Evolutionary conservation across 1,140 invertebrate genomes (phyloP).

Genomic region (Littorina saxatilis): DNA sequence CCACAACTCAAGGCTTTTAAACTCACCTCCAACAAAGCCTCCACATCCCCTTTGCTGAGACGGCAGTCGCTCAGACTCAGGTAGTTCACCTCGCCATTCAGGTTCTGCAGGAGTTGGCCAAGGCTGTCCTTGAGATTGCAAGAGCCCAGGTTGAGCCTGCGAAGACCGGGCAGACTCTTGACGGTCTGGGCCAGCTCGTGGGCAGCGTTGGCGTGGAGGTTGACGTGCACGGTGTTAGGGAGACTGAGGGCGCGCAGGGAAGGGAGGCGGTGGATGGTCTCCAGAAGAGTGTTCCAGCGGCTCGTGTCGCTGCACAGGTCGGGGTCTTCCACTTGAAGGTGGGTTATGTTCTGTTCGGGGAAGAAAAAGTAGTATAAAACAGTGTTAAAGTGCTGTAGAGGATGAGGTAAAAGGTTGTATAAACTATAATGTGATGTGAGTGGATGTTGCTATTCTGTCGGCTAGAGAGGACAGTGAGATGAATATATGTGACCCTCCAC

Average conservation of each 20-base stretch:
- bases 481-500: too few species aligned
- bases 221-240: conserved; percentile 62
- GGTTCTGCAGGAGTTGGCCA: conserved; percentile 43
- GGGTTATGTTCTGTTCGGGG: conserved; percentile 63
- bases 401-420: not conserved
- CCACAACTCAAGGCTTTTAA: too few species aligned
- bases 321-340: conserved; percentile 63
- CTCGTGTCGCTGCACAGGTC: conserved; percentile 52
- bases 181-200: conserved; percentile 51
- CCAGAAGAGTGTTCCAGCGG: conserved; percentile 51
- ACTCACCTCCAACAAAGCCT: conserved; percentile 47
- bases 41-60: conserved; percentile 56
- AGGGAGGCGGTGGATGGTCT: conserved; percentile 54
- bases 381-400: not conserved
- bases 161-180: conserved; percentile 47
- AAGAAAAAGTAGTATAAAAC: not conserved
- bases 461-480: too few species aligned
- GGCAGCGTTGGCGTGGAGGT: conserved; percentile 43
- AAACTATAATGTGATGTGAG: too few species aligned
- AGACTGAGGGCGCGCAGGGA: conserved; percentile 62
- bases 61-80: conserved; percentile 68
- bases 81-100: conserved; percentile 50
- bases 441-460: too few species aligned
- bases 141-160: conserved; percentile 58
- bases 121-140: conserved; percentile 61